Base-by-base conservation (phyloP, 2,888 invertebrate genomes). In the Sphaerolaimus hirsutus region DNA sequence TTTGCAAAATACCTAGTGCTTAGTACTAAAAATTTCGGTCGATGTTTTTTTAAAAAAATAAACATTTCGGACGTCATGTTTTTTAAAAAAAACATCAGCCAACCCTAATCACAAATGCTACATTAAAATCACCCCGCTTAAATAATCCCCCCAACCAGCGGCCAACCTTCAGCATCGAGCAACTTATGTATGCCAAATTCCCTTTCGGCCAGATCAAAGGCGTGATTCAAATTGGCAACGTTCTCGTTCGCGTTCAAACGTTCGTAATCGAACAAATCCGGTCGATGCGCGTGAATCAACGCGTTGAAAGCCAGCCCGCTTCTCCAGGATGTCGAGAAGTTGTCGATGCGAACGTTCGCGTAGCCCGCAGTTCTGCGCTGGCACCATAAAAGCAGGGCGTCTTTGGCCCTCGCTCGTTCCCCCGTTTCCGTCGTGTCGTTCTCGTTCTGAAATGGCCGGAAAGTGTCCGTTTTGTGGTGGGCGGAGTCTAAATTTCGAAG, bases 301-400 rank as follows among this genome's bases (percentile, higher is more conserved):
- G 93, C 93, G 67, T 91, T 93, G 73, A 97, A 97, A 38, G 86
- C 97, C 54, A 97, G 74, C 7, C 93, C 93, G 52, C 78, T 83
- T 52, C 91, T 72, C 93, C 93, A 97, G 35, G 87, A 87, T 58
- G 78, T 79, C 55, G 66, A 61, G 60, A 70, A 70, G 58, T 71
- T 70, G 26, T 63, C 64, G 44, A 70, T 65, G 49, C 68, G 59
- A n/a, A 70, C 68, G 48, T 58, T 56, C 14, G 57, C 53, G 48
- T 87, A 93, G 55, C 89, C 91, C 61, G 79, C 79, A 1, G 93
- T 97, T 71, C 89, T 93, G 46, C 91, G 75, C 70, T 97, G 93
- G 64, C 93, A 93, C 97, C 97, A 97, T 55, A 97, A 73, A 44
- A 97, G 72, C 51, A 97, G 70, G 4, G 93, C 93, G 69, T 97